Conservation (phyloP, 2,888 invertebrate species). For the Barypeithes pellucidus region DNA sequence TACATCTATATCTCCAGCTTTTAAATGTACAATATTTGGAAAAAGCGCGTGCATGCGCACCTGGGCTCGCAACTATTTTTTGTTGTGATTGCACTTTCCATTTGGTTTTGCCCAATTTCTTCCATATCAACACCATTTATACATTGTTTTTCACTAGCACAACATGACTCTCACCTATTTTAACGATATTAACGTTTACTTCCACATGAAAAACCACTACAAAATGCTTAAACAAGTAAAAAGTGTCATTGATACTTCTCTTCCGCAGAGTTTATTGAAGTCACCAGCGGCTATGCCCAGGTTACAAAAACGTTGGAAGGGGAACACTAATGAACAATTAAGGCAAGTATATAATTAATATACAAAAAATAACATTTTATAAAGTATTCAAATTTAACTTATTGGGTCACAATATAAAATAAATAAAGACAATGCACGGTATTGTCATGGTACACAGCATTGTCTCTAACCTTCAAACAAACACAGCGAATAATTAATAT, state of each 20-base stretch:
- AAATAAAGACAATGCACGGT: too few species aligned
- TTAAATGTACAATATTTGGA: not conserved
- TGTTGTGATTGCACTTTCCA: slow-evolving; percentile 44
- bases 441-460: too few species aligned
- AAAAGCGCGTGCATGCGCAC: slow-evolving; percentile 11
- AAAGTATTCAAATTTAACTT: too few species aligned
- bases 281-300: slow-evolving; percentile 44
- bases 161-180: slow-evolving; percentile 59
- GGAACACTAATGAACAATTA: slow-evolving; percentile 44
- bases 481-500: too few species aligned
- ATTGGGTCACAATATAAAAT: too few species aligned
- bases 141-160: not conserved
- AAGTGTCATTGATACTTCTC: slow-evolving; percentile 67
- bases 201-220: slow-evolving; percentile 71
- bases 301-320: slow-evolving; percentile 37
- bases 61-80: slow-evolving; percentile 6
- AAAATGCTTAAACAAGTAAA: slow-evolving; percentile 67
- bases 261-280: slow-evolving; percentile 61
- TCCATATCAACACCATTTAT: slow-evolving; percentile 15
- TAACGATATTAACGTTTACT: slow-evolving; percentile 64
- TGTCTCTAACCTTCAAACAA: too few species aligned
- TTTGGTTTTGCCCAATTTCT: slow-evolving; percentile 11
- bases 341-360: slow-evolving; percentile 36
- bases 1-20: too few species aligned
- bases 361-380: too few species aligned